These are phyloP conservation scores for Contarinia nasturtii DNA, from an alignment of 1,140 invertebrate genomes.

Conservation along the genomic window DNA sequence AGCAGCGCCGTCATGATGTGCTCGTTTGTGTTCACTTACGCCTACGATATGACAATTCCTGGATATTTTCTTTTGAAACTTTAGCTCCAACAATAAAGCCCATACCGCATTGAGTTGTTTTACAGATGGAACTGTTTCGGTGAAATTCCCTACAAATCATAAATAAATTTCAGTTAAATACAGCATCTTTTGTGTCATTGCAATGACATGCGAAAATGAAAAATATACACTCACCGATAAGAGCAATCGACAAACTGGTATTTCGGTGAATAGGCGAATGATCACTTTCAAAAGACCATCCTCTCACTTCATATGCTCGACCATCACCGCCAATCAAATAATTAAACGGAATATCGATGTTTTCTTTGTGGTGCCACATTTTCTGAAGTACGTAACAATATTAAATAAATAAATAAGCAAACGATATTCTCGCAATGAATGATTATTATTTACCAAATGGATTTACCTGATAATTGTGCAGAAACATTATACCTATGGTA, in stretches of 20 bases:
- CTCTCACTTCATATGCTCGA: conserved; percentile 14
- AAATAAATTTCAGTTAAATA: neutral
- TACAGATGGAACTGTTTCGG: conserved; percentile 3
- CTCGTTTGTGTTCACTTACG: conserved; percentile 6
- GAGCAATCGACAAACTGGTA: conserved; percentile 11
- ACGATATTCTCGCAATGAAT: too few relatives aligned
- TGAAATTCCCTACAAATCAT: conserved; percentile 14
- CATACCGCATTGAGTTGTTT: conserved; percentile 10
- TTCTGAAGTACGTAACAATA: too few relatives aligned
- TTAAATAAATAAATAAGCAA: too few relatives aligned
- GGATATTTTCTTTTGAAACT: conserved; percentile 9
- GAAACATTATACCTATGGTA: too few relatives aligned
- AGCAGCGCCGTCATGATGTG: conserved; percentile 3
- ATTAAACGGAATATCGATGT: conserved; percentile 15
- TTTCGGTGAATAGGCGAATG: conserved; percentile 6
- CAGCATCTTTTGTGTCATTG: too few relatives aligned
- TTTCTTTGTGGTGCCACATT: neutral
- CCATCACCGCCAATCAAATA: conserved; percentile 17
- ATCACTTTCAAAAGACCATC: conserved; percentile 14
- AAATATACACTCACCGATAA: conserved; percentile 7
- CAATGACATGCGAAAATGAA: too few relatives aligned
- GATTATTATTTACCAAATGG: too few relatives aligned
- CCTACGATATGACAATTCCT: conserved; percentile 8
- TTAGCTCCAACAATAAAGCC: conserved; percentile 15
- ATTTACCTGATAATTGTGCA: too few relatives aligned